A percentile compares a stretch with the other conserved stretches of the same genome.
Evolutionary conservation across 1,140 invertebrate species (phyloP).

Genomic region (Ips typographus): DNA sequence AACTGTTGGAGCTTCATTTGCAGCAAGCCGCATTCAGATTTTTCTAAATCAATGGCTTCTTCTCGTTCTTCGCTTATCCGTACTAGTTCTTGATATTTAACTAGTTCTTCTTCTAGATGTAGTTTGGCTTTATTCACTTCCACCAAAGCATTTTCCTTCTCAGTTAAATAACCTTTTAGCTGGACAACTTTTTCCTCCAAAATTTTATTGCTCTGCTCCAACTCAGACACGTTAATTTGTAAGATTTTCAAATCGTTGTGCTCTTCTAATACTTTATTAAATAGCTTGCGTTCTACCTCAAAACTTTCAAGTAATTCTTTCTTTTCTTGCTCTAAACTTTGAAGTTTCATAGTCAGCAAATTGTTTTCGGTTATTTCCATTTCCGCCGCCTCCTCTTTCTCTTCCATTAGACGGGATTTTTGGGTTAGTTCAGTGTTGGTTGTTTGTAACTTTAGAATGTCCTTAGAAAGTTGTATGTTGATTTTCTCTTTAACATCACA

Average conservation of each 20-base stretch:
- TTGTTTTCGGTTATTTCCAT: conserved; percentile 31
- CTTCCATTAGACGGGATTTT: conserved; percentile 19
- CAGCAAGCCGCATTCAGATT: conserved; percentile 31
- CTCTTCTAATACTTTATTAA: conserved; percentile 30
- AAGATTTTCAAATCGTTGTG: conserved; percentile 37
- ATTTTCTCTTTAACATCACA: conserved; percentile 37
- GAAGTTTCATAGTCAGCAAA: conserved; percentile 31
- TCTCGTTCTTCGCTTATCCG: conserved; percentile 36
- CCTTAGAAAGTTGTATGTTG: conserved; percentile 24
- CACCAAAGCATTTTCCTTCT: conserved; percentile 33
- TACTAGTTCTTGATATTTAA: conserved; percentile 27
- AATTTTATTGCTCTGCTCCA: conserved; percentile 28
- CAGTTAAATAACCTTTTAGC: conserved; percentile 24
- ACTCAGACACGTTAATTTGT: conserved; percentile 33
- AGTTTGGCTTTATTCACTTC: conserved; percentile 31
- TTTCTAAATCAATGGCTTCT: conserved; percentile 30
- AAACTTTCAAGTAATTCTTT: conserved; percentile 24
- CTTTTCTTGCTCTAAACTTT: conserved; percentile 30
- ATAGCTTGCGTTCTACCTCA: conserved; percentile 31
- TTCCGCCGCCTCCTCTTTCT: conserved; percentile 28
- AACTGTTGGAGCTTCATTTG: conserved; percentile 37
- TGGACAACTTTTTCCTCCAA: conserved; percentile 20
- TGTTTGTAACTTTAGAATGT: conserved; percentile 30
- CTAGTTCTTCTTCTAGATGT: conserved; percentile 34
- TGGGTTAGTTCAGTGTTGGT: conserved; percentile 9